Base-by-base conservation (phyloP, 1,140 invertebrate species). In the Brachionus rubens region DNA sequence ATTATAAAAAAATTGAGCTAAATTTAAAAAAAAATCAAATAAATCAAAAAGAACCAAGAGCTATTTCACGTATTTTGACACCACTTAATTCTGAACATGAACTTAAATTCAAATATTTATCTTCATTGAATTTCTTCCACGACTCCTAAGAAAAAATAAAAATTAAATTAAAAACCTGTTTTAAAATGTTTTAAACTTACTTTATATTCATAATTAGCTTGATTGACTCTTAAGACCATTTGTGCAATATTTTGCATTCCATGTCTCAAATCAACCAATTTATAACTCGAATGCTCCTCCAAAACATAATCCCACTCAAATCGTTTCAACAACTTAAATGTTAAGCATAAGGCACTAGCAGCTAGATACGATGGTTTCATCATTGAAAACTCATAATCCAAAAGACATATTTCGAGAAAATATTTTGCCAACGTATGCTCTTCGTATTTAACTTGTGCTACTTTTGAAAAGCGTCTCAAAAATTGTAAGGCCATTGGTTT, bases 171-270 rank as follows among this genome's bases (percentile, higher is more conserved):
- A 46, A 14, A 46, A n/a, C n/a, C n/a, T n/a, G n/a, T n/a, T n/a
- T n/a, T n/a, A 46, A 46, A 46, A 46, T 14, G 5, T 46, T 46
- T 46, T 16, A 46, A 46, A 14, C 43, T 46, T 46, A 46, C 43
- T 65, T 43, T 41, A 24, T 41, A 65, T 43, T 65, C 36, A 28
- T 1, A 26, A 24, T 65, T 36, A 14, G 6, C 10, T 46, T 14
- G 19, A 36, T 43, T 65, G n/a, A 43, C 19, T 24, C 43, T 65
- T 43, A 65, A 46, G 59, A 65, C 59, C 40, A 65, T 19, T 65
- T 65, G 36, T 65, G 59, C 59, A 43, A 65, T 9, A 3, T 65
- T 65, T 65, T 65, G 59, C 40, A 65, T 43, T 65, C 59, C 59
- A 65, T 65, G 59, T 65, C 59, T 65, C 7, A 65, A 28, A 65